These are phyloP conservation scores for Eurosta solidaginis DNA, from an alignment of 1,140 invertebrate species.

Conservation along the genomic window DNA sequence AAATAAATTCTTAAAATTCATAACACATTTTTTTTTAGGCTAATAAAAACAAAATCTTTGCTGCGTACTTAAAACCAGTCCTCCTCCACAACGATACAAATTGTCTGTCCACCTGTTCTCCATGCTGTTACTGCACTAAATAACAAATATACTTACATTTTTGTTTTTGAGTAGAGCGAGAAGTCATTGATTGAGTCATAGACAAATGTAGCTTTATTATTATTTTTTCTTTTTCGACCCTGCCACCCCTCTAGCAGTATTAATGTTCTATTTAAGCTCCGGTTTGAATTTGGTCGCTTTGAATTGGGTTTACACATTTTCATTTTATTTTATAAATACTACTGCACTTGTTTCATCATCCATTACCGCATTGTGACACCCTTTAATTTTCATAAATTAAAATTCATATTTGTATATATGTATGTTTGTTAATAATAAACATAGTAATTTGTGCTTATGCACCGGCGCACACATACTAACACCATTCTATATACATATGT, in stretches of 20 bases:
- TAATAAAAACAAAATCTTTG: constrained; percentile 2
- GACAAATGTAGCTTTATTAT: not conserved
- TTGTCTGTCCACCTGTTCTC: not conserved
- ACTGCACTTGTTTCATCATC: not conserved
- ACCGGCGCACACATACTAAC: not conserved
- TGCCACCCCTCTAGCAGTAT: too few species aligned
- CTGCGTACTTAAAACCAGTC: constrained; percentile 34
- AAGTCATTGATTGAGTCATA: not conserved
- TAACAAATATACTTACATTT: constrained; percentile 1
- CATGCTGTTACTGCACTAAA: not conserved
- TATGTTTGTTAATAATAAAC: not conserved
- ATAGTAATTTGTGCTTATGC: not conserved
- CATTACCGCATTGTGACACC: not conserved
- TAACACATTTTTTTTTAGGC: constrained; percentile 8
- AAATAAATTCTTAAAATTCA: not conserved
- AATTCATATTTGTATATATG: not conserved
- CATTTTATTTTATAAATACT: too few species aligned
- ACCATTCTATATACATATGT: not conserved
- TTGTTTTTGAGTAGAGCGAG: too few species aligned
- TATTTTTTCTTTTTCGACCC: not conserved
- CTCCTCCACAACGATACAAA: constrained; percentile 8
- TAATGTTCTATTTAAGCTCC: too few species aligned
- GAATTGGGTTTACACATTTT: too few species aligned
- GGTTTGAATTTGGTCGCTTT: too few species aligned
- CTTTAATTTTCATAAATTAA: not conserved